A percentile compares a stretch with the other conserved stretches of the same genome.
Evolutionary conservation across 2,888 invertebrate genomes (phyloP).

Genomic region (Dendrolimus pini): DNA sequence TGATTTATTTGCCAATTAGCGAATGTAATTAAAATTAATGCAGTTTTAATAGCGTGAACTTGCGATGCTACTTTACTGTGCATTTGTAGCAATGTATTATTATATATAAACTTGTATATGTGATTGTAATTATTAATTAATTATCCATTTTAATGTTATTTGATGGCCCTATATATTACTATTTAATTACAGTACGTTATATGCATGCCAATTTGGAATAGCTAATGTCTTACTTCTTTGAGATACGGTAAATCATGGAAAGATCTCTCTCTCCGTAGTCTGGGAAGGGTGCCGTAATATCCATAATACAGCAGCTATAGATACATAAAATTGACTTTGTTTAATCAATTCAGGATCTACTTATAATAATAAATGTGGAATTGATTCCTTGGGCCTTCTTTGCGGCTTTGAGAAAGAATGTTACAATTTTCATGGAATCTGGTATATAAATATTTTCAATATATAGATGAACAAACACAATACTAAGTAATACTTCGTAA

Average conservation of each 20-base stretch:
- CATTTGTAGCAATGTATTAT: not conserved
- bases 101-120: not conserved
- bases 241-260: constrained; percentile 86
- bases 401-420: no score
- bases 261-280: constrained; percentile 86
- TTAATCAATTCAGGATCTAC: no score
- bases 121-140: no score
- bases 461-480: no score
- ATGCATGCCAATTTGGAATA: constrained; percentile 44
- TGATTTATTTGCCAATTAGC: not conserved
- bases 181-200: not conserved
- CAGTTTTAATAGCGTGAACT: not conserved
- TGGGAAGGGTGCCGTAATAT: constrained; percentile 82
- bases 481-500: no score
- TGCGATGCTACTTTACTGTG: not conserved
- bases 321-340: constrained; percentile 21
- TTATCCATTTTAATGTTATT: no score
- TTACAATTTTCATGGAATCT: no score
- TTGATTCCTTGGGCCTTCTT: no score
- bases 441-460: no score
- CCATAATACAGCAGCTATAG: constrained; percentile 82
- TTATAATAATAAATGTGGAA: no score
- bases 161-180: no score
- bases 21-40: not conserved
- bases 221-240: constrained; percentile 82